A percentile compares a stretch with the other conserved stretches of the same genome.
Conservation (phyloP, 2,888 invertebrate genomes). For the Escarpia spicata region DNA sequence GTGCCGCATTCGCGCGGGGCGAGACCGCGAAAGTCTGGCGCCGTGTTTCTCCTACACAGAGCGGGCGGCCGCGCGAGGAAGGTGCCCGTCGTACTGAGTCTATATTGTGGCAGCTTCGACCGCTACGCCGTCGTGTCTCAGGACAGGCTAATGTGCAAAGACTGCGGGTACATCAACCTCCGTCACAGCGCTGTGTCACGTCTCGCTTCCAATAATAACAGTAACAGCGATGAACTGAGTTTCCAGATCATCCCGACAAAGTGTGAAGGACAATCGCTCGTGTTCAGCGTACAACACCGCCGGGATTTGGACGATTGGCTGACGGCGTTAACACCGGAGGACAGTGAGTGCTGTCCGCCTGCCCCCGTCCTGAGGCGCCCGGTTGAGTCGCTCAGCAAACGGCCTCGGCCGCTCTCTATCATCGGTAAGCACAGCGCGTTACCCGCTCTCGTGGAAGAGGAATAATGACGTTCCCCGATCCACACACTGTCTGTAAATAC, state of each 20-base stretch:
- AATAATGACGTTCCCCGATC: not conserved
- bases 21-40: not conserved
- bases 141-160: slow-evolving; percentile 24
- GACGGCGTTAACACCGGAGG: slow-evolving; percentile 3
- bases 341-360: not conserved
- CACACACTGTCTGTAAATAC: not conserved
- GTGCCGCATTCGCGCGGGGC: not conserved
- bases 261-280: not conserved
- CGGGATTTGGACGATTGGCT: not conserved
- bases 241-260: not conserved
- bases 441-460: not conserved
- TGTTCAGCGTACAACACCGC: not conserved
- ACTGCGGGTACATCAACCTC: slow-evolving; percentile 33
- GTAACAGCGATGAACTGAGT: not conserved
- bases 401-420: not conserved
- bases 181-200: slow-evolving; percentile 26
- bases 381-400: not conserved
- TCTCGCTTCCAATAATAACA: not conserved
- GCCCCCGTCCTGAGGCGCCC: not conserved
- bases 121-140: slow-evolving; percentile 30
- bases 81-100: slow-evolving; percentile 26
- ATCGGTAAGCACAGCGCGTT: not conserved
- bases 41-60: not conserved
- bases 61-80: not conserved
- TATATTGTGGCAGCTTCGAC: slow-evolving; percentile 25